Percentiles rank a stretch among this genome's conserved stretches.
Evolutionary conservation across 2,113 vertebrate genomes (phyloP).

Genomic region (Parotia lawesii): DNA sequence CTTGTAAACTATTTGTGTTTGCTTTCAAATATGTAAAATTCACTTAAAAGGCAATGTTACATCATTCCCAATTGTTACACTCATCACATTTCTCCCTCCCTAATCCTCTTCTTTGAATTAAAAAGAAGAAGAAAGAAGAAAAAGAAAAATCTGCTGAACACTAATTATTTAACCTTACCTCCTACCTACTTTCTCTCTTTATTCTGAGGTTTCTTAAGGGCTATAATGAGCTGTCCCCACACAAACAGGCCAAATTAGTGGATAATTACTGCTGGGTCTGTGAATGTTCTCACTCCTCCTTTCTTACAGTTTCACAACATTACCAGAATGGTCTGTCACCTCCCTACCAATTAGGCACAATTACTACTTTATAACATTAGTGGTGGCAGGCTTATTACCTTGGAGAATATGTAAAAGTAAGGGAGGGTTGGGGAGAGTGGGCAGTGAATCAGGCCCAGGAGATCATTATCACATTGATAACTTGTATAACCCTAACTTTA

Average conservation of each 20-base stretch:
- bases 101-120: conserved; percentile 73
- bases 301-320: conserved; percentile 85
- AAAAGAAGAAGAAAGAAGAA: neutral
- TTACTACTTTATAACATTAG: conserved; percentile 94
- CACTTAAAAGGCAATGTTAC: conserved; percentile 30
- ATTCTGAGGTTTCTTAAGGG: conserved; percentile 90
- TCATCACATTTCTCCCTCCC: conserved; percentile 63
- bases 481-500: conserved; percentile 53
- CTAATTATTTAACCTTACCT: conserved; percentile 98
- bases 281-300: conserved; percentile 86
- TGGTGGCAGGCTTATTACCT: conserved; percentile 89
- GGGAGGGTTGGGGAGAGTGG: conserved; percentile 62
- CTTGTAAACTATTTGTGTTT: conserved; percentile 30
- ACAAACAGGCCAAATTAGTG: conserved; percentile 98
- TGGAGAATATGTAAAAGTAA: conserved; percentile 80
- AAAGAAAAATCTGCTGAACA: conserved; percentile 75
- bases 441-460: conserved; percentile 51
- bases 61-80: conserved; percentile 63
- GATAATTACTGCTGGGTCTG: conserved; percentile 92
- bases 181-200: conserved; percentile 91
- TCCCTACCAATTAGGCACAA: conserved; percentile 99
- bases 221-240: conserved; percentile 97
- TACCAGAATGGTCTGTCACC: conserved; percentile 92
- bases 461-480: conserved; percentile 42
- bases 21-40: conserved; percentile 52